Conservation (phyloP, 1,140 invertebrate genomes). For the Tribolium madens region DNA sequence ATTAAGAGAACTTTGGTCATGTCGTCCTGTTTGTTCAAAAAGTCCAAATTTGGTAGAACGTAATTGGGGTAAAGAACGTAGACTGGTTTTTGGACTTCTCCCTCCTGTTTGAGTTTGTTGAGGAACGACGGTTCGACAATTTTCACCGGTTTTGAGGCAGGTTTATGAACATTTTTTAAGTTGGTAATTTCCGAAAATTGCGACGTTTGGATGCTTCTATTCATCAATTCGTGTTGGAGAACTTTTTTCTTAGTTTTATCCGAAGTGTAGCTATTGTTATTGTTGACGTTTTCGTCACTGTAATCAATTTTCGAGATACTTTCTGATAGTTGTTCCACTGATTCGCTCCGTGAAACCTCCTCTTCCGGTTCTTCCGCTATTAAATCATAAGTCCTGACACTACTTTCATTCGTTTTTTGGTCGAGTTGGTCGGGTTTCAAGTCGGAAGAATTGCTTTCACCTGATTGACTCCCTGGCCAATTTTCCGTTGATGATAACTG, state of each 20-base stretch:
- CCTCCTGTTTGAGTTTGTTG: slow-evolving; percentile 72
- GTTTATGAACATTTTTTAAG: slow-evolving; percentile 58
- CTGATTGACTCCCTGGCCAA: slow-evolving; percentile 66
- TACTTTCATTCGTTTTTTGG: slow-evolving; percentile 54
- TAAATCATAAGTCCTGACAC: slow-evolving; percentile 62
- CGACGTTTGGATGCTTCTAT: slow-evolving; percentile 81
- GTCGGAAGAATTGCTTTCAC: slow-evolving; percentile 64
- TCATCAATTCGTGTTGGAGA: slow-evolving; percentile 68
- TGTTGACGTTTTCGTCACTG: slow-evolving; percentile 64
- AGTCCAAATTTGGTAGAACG: slow-evolving; percentile 88
- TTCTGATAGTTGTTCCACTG: slow-evolving; percentile 68
- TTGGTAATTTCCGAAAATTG: slow-evolving; percentile 64
- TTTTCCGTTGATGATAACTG: slow-evolving; percentile 72
- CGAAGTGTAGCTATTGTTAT: slow-evolving; percentile 64
- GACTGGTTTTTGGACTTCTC: slow-evolving; percentile 79
- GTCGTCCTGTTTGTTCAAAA: slow-evolving; percentile 77
- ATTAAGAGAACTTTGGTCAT: slow-evolving; percentile 67
- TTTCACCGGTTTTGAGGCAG: slow-evolving; percentile 64
- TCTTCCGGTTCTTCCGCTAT: slow-evolving; percentile 67
- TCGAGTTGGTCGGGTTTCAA: slow-evolving; percentile 52
- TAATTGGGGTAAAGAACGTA: slow-evolving; percentile 95
- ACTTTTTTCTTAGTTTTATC: slow-evolving; percentile 60
- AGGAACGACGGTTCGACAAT: slow-evolving; percentile 76
- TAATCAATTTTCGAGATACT: slow-evolving; percentile 65
- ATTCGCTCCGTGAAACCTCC: slow-evolving; percentile 64